These are phyloP conservation scores for Peromyscus maniculatus DNA, from an alignment of 2,113 vertebrate species.

Conservation along the genomic window DNA sequence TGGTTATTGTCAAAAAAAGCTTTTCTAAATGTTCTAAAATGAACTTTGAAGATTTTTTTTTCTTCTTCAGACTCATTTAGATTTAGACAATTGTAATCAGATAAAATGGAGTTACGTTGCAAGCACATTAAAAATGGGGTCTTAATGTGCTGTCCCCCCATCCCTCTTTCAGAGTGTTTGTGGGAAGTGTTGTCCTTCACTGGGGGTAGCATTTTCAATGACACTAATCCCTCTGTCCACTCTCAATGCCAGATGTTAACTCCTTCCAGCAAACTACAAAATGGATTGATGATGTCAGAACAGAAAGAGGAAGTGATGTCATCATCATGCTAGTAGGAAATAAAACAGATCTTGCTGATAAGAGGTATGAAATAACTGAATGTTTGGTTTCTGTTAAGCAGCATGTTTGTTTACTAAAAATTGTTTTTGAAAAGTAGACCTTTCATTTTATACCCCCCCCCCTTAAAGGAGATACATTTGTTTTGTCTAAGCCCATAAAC, in stretches of 20 bases:
- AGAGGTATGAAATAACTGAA: conserved; percentile 90
- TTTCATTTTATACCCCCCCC: conserved; percentile 6
- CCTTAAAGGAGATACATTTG: conserved; percentile 46
- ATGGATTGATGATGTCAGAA: conserved; percentile 99
- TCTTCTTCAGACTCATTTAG: conserved; percentile 58
- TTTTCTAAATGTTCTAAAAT: conserved; percentile 35
- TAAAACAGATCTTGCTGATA: conserved; percentile 99
- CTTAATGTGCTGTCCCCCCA: conserved; percentile 76
- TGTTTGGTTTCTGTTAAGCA: conserved; percentile 53
- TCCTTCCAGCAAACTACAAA: conserved; percentile 99
- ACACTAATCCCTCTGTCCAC: conserved; percentile 75
- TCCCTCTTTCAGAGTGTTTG: conserved; percentile 58
- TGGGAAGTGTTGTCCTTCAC: background rate
- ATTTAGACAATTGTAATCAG: conserved; percentile 53
- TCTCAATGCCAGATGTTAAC: conserved; percentile 94
- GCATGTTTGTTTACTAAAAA: conserved; percentile 52
- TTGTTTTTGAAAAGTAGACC: conserved; percentile 40
- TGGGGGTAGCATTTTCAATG: conserved; percentile 65
- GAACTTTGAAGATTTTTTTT: conserved; percentile 52
- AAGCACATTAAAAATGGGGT: conserved; percentile 71
- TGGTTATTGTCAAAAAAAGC: conserved; percentile 33
- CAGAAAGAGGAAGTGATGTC: conserved; percentile 98
- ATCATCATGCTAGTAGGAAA: conserved; percentile 99
- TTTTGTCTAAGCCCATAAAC: conserved; percentile 12
- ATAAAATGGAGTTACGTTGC: conserved; percentile 74